Evolutionary conservation across 2,888 invertebrate genomes (phyloP), one percentile per base, ranked within the genome.

Genomic region (Ypsolopha scabrella): DNA sequence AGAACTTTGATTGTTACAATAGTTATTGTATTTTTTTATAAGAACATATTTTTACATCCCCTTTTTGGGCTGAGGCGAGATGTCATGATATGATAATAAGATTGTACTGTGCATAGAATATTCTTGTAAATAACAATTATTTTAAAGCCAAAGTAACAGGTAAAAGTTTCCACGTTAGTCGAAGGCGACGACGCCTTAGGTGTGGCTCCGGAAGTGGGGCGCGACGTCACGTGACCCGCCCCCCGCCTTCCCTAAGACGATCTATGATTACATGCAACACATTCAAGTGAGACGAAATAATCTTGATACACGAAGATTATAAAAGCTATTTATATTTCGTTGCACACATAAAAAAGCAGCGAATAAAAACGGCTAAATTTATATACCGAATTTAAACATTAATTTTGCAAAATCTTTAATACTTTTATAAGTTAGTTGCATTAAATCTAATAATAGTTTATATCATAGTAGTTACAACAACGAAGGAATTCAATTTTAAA

Each of bases 291-390:
- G 8, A 13, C 13, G 36, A 35, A 46, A 8, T 8, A 14, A 13
- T 37, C 13, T 37, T 41, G 34, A 50, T n/a, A 38, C 14, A 33
- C 11, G 14, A 14, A n/a, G 10, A n/a, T 37, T 51, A 60, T 59
- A 57, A 47, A 47, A 47, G 37, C 47, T 47, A 47, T 47, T 47
- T 53, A 65, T 63, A 70, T 63, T 73, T 79, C 79, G 79, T 78
- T 79, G 78, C 75, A 75, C 64, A 65, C 66, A 71, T 62, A 74
- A 24, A 70, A 59, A 70, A 76, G 70, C 71, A 60, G 68, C 65
- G 65, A 67, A 64, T 60, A 55, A 56, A 60, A 61, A 58, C 43
- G 58, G 58, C 24, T 24, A 24, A 24, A 2, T 24, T 24, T 24
- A 24, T n/a, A n/a, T 11, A 37, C 7, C 47, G 36, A 37, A 47